phyloP scores from a whole-genome alignment of 2,888 invertebrate species.

The Corbicula japonica region DNA sequence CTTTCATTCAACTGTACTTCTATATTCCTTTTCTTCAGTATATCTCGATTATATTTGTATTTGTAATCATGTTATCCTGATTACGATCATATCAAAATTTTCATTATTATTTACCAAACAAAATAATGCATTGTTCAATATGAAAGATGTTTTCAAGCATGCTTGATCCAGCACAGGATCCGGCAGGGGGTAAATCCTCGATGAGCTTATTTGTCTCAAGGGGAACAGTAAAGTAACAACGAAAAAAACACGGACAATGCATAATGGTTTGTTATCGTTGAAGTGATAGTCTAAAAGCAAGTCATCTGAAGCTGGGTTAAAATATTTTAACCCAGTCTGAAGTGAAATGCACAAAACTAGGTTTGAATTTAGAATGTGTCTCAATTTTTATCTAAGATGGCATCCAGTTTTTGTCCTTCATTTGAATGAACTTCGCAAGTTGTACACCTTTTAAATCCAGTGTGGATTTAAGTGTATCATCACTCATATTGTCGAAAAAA shows the following conservation, averaged over 20 bases:
- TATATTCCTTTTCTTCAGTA: too few relatives aligned
- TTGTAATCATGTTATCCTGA: too few relatives aligned
- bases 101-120: too few relatives aligned
- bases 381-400: slow-evolving; percentile 1
- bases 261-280: neutral
- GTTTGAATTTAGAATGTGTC: neutral
- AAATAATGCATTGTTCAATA: too few relatives aligned
- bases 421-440: slow-evolving; percentile 21
- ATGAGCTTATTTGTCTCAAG: neutral
- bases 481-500: slow-evolving; percentile 26
- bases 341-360: neutral
- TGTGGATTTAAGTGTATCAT: slow-evolving; percentile 12
- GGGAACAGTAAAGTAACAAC: neutral
- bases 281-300: neutral
- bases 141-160: too few relatives aligned
- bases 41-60: too few relatives aligned
- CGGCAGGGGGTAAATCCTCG: too few relatives aligned
- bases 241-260: neutral
- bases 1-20: too few relatives aligned
- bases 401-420: slow-evolving; percentile 43
- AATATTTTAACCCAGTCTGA: neutral
- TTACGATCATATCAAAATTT: too few relatives aligned
- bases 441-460: slow-evolving; percentile 24
- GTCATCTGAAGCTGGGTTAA: neutral
- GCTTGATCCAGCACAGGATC: too few relatives aligned